Conservation (phyloP, 1,140 invertebrate genomes). For the Globodera ellingtonae region DNA sequence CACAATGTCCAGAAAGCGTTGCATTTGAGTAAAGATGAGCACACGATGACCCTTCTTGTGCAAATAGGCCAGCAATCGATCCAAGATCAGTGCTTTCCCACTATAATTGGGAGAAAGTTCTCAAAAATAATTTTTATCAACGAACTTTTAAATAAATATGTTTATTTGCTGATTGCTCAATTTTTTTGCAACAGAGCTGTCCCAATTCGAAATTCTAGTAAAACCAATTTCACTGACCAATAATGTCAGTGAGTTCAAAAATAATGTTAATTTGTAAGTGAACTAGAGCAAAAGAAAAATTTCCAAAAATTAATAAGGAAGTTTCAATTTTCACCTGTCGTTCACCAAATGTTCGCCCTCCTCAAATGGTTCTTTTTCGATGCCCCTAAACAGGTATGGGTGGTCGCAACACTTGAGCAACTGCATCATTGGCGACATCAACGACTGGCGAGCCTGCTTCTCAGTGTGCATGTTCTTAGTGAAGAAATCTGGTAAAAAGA, state of each 20-base stretch:
- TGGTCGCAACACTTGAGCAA: conserved; percentile 96
- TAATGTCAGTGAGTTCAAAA: too few species aligned
- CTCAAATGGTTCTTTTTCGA: conserved; percentile 55
- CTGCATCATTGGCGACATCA: conserved; percentile 99
- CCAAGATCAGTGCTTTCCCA: conserved; percentile 86
- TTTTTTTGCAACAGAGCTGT: too few species aligned
- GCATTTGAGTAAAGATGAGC: conserved; percentile 95
- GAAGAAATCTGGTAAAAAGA: conserved; percentile 33
- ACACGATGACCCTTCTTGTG: conserved; percentile 87
- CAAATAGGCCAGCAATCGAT: conserved; percentile 78
- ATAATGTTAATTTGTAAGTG: too few species aligned
- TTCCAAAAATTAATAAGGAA: not conserved
- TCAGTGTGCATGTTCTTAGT: conserved; percentile 54
- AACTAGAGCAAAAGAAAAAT: too few species aligned
- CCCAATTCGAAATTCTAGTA: too few species aligned
- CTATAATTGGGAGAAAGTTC: conserved; percentile 34
- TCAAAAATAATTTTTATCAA: too few species aligned
- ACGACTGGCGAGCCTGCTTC: conserved; percentile 68
- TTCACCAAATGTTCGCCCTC: conserved; percentile 67
- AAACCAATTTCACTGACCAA: too few species aligned
- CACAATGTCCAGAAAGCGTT: conserved; percentile 90
- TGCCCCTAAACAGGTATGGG: conserved; percentile 88
- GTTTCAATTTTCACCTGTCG: conserved; percentile 25
- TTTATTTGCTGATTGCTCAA: too few species aligned
- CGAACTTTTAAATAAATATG: too few species aligned